These are phyloP conservation scores for Orchesella flavescens DNA, from an alignment of 2,888 invertebrate genomes.

Conservation along the genomic window DNA sequence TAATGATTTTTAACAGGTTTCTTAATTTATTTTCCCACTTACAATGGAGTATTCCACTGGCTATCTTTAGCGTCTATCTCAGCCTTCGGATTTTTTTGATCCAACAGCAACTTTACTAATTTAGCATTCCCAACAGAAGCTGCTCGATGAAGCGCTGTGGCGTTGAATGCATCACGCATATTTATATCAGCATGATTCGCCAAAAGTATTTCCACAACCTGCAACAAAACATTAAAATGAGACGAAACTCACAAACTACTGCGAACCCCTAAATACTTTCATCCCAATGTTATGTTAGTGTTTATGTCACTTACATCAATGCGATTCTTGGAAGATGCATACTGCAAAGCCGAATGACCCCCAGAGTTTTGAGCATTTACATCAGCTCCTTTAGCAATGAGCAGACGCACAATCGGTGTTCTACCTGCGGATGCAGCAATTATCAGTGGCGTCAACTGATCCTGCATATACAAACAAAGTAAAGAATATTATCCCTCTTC, in stretches of 20 bases:
- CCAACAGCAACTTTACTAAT: constrained; percentile 81
- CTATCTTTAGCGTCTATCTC: constrained; percentile 79
- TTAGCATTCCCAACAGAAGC: constrained; percentile 84
- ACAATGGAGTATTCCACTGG: constrained; percentile 85
- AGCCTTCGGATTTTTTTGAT: constrained; percentile 75
- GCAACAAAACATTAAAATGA: no score
- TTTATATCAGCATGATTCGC: constrained; percentile 82
- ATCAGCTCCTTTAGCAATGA: constrained; percentile 82
- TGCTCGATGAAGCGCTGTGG: constrained; percentile 86
- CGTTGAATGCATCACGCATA: constrained; percentile 80
- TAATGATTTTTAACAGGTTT: no score
- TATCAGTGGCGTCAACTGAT: constrained; percentile 84
- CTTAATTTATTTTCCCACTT: constrained; percentile 74
- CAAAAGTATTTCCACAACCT: constrained; percentile 82
- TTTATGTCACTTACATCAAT: constrained; percentile 77
- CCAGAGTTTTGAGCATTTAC: constrained; percentile 83
- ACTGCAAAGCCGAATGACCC: constrained; percentile 87
- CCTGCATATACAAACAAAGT: constrained; percentile 73
- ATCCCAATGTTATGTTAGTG: not conserved
- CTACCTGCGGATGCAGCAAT: constrained; percentile 87
- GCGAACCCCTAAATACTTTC: constrained; percentile 8
- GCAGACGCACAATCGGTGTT: constrained; percentile 79
- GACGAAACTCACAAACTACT: no score
- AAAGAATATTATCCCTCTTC: no score
- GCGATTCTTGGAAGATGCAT: constrained; percentile 90